Percentiles rank a stretch among this genome's conserved stretches.
phyloP scores from a whole-genome alignment of 2,888 invertebrate genomes.

The Leptothorax acervorum region DNA sequence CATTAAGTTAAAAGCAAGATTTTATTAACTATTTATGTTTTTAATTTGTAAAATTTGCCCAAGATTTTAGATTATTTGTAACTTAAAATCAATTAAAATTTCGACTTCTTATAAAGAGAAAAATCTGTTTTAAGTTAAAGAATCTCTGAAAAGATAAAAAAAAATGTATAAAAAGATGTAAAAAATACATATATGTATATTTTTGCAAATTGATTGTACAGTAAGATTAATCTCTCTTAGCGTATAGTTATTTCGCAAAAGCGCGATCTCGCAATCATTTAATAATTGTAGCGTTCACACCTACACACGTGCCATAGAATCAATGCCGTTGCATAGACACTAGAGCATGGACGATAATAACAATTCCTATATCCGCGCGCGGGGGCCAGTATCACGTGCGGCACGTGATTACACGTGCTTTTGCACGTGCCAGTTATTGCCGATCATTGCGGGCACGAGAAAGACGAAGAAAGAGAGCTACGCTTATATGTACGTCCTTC shows the following conservation, averaged over 20 bases:
- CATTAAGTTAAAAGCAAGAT: not conserved
- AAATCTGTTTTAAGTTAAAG: not conserved
- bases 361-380: slow-evolving; percentile 65
- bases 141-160: not conserved
- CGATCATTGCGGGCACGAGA: slow-evolving; percentile 26
- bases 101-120: not conserved
- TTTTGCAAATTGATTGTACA: not conserved
- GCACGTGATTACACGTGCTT: slow-evolving; percentile 81
- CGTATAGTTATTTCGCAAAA: not conserved
- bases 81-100: slow-evolving; percentile 4
- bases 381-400: slow-evolving; percentile 79
- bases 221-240: not conserved
- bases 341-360: slow-evolving; percentile 64
- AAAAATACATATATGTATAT: not conserved
- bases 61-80: not conserved
- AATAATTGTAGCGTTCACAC: slow-evolving; percentile 35
- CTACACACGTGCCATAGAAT: slow-evolving; percentile 7
- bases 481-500: slow-evolving; percentile 63
- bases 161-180: not conserved
- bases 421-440: slow-evolving; percentile 74
- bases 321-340: slow-evolving; percentile 22
- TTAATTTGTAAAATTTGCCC: slow-evolving; percentile 1
- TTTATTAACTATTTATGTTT: not conserved
- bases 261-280: slow-evolving; percentile 21
- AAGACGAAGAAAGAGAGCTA: slow-evolving; percentile 54